Conservation (phyloP, 2,113 vertebrate species). For the Halichoeres trimaculatus region DNA sequence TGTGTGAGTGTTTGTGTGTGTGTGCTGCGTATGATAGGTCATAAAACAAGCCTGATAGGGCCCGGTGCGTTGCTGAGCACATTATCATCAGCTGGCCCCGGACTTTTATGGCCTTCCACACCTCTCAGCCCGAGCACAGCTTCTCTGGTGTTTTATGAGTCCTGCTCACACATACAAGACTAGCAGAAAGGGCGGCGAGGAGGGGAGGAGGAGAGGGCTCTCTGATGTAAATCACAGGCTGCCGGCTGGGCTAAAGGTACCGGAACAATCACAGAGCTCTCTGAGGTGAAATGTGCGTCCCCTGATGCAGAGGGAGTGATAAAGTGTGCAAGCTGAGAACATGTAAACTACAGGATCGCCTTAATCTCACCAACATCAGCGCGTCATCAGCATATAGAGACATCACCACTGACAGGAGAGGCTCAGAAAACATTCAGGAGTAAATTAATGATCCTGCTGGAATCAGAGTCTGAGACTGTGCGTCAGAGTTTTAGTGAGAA, state of each 20-base stretch:
- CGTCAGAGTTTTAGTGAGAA: constrained; percentile 3
- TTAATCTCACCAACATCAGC: constrained; percentile 14
- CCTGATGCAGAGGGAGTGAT: constrained; percentile 30
- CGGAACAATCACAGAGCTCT: constrained; percentile 52
- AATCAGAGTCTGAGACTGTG: neutral
- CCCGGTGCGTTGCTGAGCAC: constrained; percentile 56
- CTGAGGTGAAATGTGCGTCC: constrained; percentile 43
- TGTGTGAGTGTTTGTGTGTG: constrained; percentile 7
- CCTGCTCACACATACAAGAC: constrained; percentile 50
- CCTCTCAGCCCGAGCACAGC: constrained; percentile 42
- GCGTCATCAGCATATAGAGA: neutral
- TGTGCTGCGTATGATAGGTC: constrained; percentile 17
- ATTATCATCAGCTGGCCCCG: constrained; percentile 73
- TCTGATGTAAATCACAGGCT: constrained; percentile 65
- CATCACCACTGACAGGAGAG: constrained; percentile 3
- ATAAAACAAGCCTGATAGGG: constrained; percentile 68
- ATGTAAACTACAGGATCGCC: constrained; percentile 26
- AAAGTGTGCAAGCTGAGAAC: constrained; percentile 35
- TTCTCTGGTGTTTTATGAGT: constrained; percentile 71
- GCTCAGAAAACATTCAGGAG: neutral
- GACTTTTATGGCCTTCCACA: constrained; percentile 74
- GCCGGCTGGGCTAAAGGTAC: constrained; percentile 40
- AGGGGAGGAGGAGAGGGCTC: neutral
- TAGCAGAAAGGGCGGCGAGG: constrained; percentile 16
- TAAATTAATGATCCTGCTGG: constrained; percentile 11